Conservation (phyloP, 37 sponge, comb jelly and placozoan species). For the Ianthella basta region DNA sequence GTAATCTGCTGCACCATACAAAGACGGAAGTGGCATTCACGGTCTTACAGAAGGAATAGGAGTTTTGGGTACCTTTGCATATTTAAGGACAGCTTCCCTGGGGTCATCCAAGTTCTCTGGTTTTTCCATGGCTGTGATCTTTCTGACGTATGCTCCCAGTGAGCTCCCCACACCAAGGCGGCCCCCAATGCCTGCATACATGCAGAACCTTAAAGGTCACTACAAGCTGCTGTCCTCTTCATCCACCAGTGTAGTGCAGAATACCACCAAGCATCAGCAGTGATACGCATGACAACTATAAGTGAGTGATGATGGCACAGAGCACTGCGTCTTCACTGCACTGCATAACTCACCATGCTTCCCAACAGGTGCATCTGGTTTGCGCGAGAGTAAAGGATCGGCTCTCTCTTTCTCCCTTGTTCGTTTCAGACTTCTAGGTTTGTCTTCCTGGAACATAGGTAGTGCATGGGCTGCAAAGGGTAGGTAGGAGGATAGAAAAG, state of each 20-base stretch:
- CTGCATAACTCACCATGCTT: background rate
- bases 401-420: conserved; percentile 84
- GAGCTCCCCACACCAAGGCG: conserved; percentile 78
- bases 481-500: background rate
- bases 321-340: background rate
- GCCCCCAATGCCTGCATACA: conserved; percentile 64
- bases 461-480: conserved; percentile 76
- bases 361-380: conserved; percentile 74
- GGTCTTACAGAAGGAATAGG: no score
- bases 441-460: conserved; percentile 87
- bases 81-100: conserved; percentile 87
- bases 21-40: no score
- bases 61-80: conserved; percentile 85
- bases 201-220: no score
- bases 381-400: conserved; percentile 71
- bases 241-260: no score
- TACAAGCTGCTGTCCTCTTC: no score
- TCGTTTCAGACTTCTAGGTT: conserved; percentile 67
- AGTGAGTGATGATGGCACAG: no score
- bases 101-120: conserved; percentile 82
- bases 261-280: no score
- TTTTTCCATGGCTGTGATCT: conserved; percentile 75
- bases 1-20: background rate
- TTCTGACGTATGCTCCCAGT: conserved; percentile 78
- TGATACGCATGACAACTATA: no score